Conservation (phyloP, 2,113 vertebrate species). For the Phoenicopterus ruber region DNA sequence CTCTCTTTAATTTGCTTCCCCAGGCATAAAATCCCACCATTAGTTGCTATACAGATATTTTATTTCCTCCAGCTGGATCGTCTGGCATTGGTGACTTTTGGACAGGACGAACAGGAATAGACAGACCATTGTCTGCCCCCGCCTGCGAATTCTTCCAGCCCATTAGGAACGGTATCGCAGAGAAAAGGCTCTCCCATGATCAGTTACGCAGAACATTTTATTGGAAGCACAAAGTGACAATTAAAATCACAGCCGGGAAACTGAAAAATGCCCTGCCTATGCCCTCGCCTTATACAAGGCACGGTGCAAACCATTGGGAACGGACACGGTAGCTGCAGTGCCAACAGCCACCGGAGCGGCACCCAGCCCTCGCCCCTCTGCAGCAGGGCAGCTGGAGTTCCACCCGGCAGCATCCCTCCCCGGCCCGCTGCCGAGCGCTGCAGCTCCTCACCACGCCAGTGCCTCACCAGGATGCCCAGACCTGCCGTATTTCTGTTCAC, state of each 20-base stretch:
- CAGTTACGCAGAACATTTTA: background rate
- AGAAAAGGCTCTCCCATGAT: background rate
- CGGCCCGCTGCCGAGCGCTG: accelerated
- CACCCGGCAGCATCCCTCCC: background rate
- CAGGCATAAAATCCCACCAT: background rate
- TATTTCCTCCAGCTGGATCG: background rate
- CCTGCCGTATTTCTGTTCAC: too few species aligned
- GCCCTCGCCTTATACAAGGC: background rate
- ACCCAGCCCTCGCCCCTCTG: background rate
- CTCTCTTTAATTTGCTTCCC: background rate
- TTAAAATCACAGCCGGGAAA: background rate
- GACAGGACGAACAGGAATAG: background rate
- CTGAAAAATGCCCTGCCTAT: background rate
- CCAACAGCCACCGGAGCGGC: background rate
- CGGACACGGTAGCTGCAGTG: accelerated
- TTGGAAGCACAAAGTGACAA: background rate
- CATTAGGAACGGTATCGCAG: accelerated
- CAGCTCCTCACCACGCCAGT: background rate
- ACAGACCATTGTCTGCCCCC: background rate
- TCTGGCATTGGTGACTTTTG: background rate
- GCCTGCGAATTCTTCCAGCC: background rate
- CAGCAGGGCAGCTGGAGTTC: background rate
- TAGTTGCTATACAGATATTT: background rate
- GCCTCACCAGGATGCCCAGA: background rate
- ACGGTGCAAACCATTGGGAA: background rate